These are phyloP conservation scores for Hypsopygia costalis DNA, from an alignment of 2,888 invertebrate genomes.

Conservation along the genomic window DNA sequence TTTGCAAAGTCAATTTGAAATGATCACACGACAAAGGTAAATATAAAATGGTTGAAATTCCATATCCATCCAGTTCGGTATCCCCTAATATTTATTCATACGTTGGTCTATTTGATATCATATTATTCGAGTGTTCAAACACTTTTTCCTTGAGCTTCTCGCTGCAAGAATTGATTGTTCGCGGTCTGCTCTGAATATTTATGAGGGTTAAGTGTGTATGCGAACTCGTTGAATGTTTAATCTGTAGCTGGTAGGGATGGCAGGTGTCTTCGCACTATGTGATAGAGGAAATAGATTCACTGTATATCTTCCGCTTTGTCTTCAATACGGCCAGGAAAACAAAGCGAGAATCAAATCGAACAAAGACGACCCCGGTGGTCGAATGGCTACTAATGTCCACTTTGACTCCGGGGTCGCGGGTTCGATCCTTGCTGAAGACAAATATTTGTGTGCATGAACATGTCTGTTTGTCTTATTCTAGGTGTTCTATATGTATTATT, in stretches of 20 bases:
- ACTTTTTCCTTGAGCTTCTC: constrained; percentile 62
- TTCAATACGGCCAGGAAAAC: no score
- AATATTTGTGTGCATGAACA: no score
- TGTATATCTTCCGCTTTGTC: no score
- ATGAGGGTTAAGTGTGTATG: constrained; percentile 78
- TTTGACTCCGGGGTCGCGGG: no score
- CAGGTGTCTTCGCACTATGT: neutral
- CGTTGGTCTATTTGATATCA: constrained; percentile 58
- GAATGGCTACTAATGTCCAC: no score
- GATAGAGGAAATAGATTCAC: no score
- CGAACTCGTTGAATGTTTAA: constrained; percentile 78
- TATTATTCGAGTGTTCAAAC: constrained; percentile 65
- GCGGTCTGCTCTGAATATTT: constrained; percentile 73
- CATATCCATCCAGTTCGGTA: constrained; percentile 17
- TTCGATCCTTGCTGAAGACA: no score
- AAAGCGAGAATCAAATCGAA: no score
- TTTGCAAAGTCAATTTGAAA: no score
- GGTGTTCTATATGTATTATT: no score
- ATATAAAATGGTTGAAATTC: constrained; percentile 16
- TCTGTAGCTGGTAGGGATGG: constrained; percentile 50
- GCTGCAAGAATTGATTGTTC: constrained; percentile 75
- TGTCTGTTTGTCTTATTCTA: no score
- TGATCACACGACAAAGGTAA: neutral
- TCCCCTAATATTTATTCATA: constrained; percentile 61
- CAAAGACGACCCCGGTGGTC: no score